These are phyloP conservation scores for Lithophane socia DNA, from an alignment of 2,888 invertebrate genomes.

Conservation along the genomic window DNA sequence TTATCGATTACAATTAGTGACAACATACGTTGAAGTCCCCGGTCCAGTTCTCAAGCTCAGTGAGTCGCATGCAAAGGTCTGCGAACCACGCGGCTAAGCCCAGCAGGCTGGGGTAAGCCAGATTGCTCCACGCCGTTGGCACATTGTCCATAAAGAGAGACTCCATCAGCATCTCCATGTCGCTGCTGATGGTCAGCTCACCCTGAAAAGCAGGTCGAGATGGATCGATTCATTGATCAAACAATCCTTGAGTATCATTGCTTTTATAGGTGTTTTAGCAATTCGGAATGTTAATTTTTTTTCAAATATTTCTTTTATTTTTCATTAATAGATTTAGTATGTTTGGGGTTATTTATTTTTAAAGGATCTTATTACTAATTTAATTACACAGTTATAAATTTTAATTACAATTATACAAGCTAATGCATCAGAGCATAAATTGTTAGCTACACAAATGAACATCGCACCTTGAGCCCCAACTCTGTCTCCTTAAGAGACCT, in stretches of 20 bases:
- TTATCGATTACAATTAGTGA: background rate
- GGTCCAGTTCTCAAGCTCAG: constrained; percentile 96
- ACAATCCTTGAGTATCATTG: background rate
- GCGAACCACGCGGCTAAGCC: constrained; percentile 96
- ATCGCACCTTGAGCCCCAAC: constrained; percentile 95
- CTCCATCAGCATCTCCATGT: constrained; percentile 97
- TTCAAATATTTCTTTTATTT: no score
- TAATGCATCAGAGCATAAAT: background rate
- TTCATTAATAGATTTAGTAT: no score
- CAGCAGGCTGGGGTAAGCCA: constrained; percentile 96
- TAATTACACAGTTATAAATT: no score
- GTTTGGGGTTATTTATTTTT: no score
- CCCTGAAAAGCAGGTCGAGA: constrained; percentile 89
- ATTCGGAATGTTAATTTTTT: background rate
- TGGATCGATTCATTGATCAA: background rate
- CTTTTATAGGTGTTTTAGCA: background rate
- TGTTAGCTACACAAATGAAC: background rate
- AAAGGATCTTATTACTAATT: no score
- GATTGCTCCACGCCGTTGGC: constrained; percentile 95
- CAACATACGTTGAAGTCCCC: constrained; percentile 93
- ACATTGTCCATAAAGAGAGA: constrained; percentile 97
- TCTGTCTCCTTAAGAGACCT: constrained; percentile 96
- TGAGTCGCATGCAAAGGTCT: constrained; percentile 94
- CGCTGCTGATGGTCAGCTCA: constrained; percentile 97
- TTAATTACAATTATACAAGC: no score